Base-by-base conservation (phyloP, 2,888 invertebrate species). In the Scaptomyza polygonia region DNA sequence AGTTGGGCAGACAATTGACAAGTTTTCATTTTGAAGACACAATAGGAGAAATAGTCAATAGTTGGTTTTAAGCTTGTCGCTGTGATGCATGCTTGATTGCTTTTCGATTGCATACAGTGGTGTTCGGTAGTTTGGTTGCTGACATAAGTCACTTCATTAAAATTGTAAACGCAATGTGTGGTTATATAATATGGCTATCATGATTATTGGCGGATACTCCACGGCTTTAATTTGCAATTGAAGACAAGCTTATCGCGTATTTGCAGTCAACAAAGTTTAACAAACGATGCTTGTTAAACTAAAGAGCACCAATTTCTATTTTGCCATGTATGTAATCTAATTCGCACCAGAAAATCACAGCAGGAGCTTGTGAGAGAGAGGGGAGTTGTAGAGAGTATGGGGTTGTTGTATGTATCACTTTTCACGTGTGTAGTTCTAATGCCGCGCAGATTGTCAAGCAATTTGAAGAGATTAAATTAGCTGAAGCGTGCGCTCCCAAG, bases 401-500 rank as follows among this genome's bases (percentile, higher is more conserved):
- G 11, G 16, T 54, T 55, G 45, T 43, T 52, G 32, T n/a, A 44
- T 49, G 44, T 70, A 78, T 78, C 79, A 72, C 67, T 73, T 77
- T 79, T 78, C 86, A 85, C 83, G 86, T 84, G 78, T 77, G 82
- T 64, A 70, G 67, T 67, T 86, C 77, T 89, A 88, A 89, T 89
- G 83, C 90, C 77, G 78, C 68, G 89, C 90, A 90, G 90, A 91
- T 91, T 91, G 91, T 87, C 86, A 82, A 89, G 88, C 91, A 91
- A 91, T 91, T 91, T 91, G 91, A 89, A 85, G 87, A 89, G 90
- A 91, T 91, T 91, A 91, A 91, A 91, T 91, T 91, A 91, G 91
- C 91, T 83, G 79, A 81, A 85, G 82, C 88, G 84, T 86, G 77
- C 72, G 72, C 56, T 72, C 14, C 63, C 64, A 68, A 52, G 59